Base-by-base conservation (phyloP, 37 sponge, comb jelly and placozoan genomes). In the Oopsacas minuta region DNA sequence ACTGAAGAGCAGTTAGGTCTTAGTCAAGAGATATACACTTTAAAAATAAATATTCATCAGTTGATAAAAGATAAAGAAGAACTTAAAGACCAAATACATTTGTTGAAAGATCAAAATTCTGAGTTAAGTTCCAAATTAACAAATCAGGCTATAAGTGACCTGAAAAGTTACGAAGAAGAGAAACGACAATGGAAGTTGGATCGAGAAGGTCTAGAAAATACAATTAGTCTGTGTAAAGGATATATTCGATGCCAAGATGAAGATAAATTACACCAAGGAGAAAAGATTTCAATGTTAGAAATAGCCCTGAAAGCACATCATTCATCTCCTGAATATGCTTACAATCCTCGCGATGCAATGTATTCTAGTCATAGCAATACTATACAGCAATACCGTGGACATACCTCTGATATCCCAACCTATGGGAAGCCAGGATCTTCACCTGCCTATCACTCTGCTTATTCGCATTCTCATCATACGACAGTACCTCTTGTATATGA, bases 111-210 rank as follows among this genome's bases (percentile, higher is more conserved):
- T 7, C 20, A n/a, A 12, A n/a, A 25, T 12, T n/a, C 20, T 25
- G 28, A 3, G 22, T 61, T 61, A n/a, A 61, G 3, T 3, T 25
- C 22, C 30, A 61, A 61, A 61, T 34, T 61, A 34, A 61, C 7
- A 5, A n/a, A 61, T 61, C 75, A 61, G 28, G 28, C 22, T 10
- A 61, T 61, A 20, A 34, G 22, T 12, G 75, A 61, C 28, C 20
- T 61, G 7, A 61, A 61, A 61, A 61, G 28, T n/a, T n/a, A 61
- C 28, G 75, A 10, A n/a, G 75, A 61, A 61, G 75, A 61, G 75
- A 61, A n/a, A 34, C 20, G 75, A 61, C 20, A n/a, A 3, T 61
- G 75, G 75, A 12, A 3, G 28, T 25, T 10, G 20, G 75, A 61
- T 10, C 20, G 30, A 61, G 75, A 61, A 61, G 28, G 28, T 7